Evolutionary conservation across 92 coral and sea anemone genomes (phyloP).

Genomic region (Siderastrea radians): DNA sequence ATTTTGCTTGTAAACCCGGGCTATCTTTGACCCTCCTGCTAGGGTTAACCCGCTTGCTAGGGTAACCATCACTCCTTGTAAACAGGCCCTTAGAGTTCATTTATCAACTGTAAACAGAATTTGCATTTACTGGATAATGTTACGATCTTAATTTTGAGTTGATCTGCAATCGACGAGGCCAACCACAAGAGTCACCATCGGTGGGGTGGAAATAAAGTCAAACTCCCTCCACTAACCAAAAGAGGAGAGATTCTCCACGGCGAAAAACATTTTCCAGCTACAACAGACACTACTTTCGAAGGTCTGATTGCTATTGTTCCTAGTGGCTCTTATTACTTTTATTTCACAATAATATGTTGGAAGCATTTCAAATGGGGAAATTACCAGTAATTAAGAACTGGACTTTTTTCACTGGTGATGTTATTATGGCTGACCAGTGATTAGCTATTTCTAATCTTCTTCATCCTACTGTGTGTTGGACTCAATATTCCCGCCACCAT

Average conservation of each 20-base stretch:
- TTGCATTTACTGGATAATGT: slow-evolving; percentile 51
- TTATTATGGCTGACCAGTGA: no score
- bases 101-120: slow-evolving; percentile 51
- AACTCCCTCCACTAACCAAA: slow-evolving; percentile 50
- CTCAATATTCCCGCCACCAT: no score
- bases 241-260: slow-evolving; percentile 24
- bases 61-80: no score
- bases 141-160: slow-evolving; percentile 32
- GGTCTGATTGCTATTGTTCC: slow-evolving; percentile 65
- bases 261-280: slow-evolving; percentile 60
- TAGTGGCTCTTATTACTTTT: slow-evolving; percentile 13
- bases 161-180: slow-evolving; percentile 29
- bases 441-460: no score
- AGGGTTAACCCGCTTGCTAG: no score
- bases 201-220: slow-evolving; percentile 68
- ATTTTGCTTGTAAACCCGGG: no score
- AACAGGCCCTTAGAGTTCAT: slow-evolving; percentile 11
- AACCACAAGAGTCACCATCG: slow-evolving; percentile 64
- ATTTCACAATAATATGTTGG: no score
- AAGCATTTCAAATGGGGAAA: no score
- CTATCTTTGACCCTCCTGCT: no score
- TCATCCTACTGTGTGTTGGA: no score
- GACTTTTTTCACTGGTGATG: no score
- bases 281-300: slow-evolving; percentile 54
- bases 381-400: no score